Evolutionary conservation across 2,888 invertebrate species (phyloP).

Genomic region (Troilus luridus): DNA sequence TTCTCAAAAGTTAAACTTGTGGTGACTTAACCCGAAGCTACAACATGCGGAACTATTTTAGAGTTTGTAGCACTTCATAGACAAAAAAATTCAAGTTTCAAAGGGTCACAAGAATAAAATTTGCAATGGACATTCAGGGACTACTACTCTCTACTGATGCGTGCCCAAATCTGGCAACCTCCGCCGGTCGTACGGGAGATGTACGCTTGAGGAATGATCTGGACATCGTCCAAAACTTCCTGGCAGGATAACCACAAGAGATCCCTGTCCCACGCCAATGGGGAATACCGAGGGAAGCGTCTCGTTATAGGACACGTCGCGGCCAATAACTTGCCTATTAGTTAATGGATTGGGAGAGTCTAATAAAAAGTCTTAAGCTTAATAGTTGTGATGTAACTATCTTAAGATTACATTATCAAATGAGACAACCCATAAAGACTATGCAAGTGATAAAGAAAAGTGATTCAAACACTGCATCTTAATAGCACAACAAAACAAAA

Average conservation of each 20-base stretch:
- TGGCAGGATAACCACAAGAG: constrained; percentile 17
- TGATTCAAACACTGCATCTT: too few relatives aligned
- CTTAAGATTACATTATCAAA: too few relatives aligned
- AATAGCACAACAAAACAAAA: neutral
- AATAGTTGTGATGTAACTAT: too few relatives aligned
- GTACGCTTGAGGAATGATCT: constrained; percentile 24
- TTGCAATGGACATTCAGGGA: neutral
- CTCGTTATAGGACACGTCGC: neutral
- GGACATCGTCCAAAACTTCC: neutral
- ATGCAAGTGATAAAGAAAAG: too few relatives aligned
- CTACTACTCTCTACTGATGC: neutral
- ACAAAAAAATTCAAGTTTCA: neutral
- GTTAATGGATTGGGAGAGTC: too few relatives aligned
- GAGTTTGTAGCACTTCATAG: too few relatives aligned
- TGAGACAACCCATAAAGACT: too few relatives aligned
- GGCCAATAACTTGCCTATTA: neutral
- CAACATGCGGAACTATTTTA: too few relatives aligned
- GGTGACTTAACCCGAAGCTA: too few relatives aligned
- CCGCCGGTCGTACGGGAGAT: neutral
- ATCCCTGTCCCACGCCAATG: constrained; percentile 36
- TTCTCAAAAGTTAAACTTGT: too few relatives aligned
- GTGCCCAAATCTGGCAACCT: constrained; percentile 39
- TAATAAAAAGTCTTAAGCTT: too few relatives aligned
- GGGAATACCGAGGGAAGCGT: neutral
- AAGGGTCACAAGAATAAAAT: neutral